phyloP scores from a whole-genome alignment of 2,113 vertebrate species.

The Lipophrys pholis region DNA sequence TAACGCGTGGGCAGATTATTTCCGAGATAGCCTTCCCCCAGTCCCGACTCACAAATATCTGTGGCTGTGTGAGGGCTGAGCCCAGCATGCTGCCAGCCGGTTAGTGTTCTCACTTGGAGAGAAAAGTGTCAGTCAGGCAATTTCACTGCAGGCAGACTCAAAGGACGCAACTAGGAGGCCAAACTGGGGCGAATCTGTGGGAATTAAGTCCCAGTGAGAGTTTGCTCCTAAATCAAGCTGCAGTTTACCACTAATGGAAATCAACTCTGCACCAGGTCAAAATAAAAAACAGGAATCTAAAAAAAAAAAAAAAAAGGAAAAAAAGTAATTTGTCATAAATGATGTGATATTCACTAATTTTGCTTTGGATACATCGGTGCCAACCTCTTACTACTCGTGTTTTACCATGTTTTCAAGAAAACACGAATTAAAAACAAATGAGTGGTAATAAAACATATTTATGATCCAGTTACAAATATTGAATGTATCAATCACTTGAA shows the following conservation, averaged over 20 bases:
- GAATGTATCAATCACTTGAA: too few species aligned
- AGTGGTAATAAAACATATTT: too few species aligned
- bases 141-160: slow-evolving; percentile 34
- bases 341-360: too few species aligned
- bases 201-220: not conserved
- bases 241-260: not conserved
- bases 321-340: too few species aligned
- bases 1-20: slow-evolving; percentile 81
- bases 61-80: slow-evolving; percentile 40
- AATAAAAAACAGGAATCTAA: too few species aligned
- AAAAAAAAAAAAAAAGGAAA: too few species aligned
- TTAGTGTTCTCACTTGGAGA: not conserved
- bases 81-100: slow-evolving; percentile 7
- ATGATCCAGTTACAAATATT: too few species aligned
- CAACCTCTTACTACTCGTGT: too few species aligned
- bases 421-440: too few species aligned
- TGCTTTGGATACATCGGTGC: too few species aligned
- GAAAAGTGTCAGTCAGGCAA: slow-evolving; percentile 10
- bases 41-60: slow-evolving; percentile 52
- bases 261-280: not conserved
- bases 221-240: not conserved
- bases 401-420: too few species aligned
- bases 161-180: slow-evolving; percentile 16
- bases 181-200: slow-evolving; percentile 15
- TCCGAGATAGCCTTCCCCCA: slow-evolving; percentile 71